Evolutionary conservation across 2,113 vertebrate genomes (phyloP), one percentile per base, ranked within the genome.

Genomic region (Dicentrarchus labrax): DNA sequence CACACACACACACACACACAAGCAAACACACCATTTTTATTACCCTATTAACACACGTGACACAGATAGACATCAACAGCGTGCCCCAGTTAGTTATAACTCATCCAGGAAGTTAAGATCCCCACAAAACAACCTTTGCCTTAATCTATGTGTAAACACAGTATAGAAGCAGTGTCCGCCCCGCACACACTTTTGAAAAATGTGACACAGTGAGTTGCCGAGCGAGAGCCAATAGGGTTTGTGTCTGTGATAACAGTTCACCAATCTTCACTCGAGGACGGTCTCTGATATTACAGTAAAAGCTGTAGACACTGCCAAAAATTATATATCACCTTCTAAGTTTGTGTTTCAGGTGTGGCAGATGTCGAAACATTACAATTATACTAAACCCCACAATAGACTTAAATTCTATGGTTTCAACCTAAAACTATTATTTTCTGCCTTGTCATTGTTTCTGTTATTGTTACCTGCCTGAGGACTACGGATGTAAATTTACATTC

Each of bases 221-320:
- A 75, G 56, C 1, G 1, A 19, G 45, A 82, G 82, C 90, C 92
- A 91, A 85, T 90, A 16, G 51, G 39, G 36, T 81, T 60, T 12
- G 65, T 10, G 4, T 74, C 1, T n/a, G 65, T 41, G 80, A 86
- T 57, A 82, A 82, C 3, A n/a, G 41, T 41, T 48, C 9, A 62
- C 85, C 77, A 82, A 62, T 79, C 59, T 48, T 47, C 19, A 17
- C 21, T 7, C 13, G 10, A 57, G 56, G 56, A 22, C 8, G 0
- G 19, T 64, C 2, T 60, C 2, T 13, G 2, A 69, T 8, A 8
- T 72, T 47, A 30, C 9, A 9, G 64, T 59, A 19, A 22, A 30
- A 62, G 61, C 30, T 4, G 4, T 0, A 50, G 19, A 38, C 2
- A 3, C 50, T 30, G 22, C 57, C 47, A 60, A 43, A 70, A 48